A percentile compares a stretch with the other conserved stretches of the same genome.
These are phyloP conservation scores for Bradypus variegatus DNA, from an alignment of 2,797 vertebrate species.

Conservation along the genomic window DNA sequence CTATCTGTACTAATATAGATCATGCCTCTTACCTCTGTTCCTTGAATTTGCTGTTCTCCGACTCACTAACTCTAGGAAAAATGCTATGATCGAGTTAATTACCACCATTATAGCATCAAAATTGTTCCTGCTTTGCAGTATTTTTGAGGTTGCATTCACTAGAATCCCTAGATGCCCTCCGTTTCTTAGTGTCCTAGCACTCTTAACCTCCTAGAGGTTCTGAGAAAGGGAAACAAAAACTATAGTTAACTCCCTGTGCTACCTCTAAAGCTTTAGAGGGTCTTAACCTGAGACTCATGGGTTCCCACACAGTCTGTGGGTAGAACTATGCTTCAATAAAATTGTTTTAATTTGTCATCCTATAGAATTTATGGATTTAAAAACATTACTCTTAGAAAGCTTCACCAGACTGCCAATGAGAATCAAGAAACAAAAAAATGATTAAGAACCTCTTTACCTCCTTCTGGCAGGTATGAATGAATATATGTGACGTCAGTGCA, in stretches of 20 bases:
- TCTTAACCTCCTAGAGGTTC: neutral
- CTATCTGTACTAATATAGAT: neutral
- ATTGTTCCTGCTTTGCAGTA: neutral
- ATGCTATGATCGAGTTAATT: neutral
- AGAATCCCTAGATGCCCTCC: neutral
- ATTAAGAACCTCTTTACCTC: neutral
- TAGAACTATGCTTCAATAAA: neutral
- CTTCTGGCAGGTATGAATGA: neutral
- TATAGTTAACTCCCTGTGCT: neutral
- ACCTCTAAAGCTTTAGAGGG: neutral
- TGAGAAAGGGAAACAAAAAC: neutral
- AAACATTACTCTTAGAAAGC: neutral
- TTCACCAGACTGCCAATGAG: neutral
- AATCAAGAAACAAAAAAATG: neutral
- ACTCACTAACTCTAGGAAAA: neutral
- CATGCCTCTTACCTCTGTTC: neutral
- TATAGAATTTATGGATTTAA: neutral
- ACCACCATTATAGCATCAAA: neutral
- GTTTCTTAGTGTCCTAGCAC: neutral
- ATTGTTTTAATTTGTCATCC: neutral
- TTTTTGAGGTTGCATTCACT: neutral
- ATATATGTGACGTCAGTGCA: neutral
- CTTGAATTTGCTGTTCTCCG: neutral
- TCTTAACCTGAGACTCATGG: neutral
- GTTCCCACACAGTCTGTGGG: neutral